Conservation (phyloP, 2,797 vertebrate species). For the Morus bassanus region DNA sequence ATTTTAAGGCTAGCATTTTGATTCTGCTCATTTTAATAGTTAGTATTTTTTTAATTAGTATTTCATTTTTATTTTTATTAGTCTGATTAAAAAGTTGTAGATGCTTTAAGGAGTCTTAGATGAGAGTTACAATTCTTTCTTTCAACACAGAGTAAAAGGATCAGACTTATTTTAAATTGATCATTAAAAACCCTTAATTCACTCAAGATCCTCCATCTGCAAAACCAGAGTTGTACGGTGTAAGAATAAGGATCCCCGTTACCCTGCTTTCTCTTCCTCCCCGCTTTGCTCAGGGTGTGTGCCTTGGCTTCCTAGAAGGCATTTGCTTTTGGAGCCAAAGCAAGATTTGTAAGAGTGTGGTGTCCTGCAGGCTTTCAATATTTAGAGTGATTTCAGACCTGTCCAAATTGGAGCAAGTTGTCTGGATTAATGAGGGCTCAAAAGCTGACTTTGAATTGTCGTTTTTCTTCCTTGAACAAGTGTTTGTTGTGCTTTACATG, state of each 20-base stretch:
- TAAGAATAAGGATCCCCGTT: neutral
- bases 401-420: neutral
- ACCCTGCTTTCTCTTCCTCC: neutral
- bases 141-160: neutral
- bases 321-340: neutral
- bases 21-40: neutral
- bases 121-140: neutral
- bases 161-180: neutral
- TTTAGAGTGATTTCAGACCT: neutral
- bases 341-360: neutral
- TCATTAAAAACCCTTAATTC: neutral
- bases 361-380: neutral
- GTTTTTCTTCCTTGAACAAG: neutral
- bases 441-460: neutral
- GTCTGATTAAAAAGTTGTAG: neutral
- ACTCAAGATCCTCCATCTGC: neutral
- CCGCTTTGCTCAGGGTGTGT: fast-evolving
- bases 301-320: neutral
- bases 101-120: neutral
- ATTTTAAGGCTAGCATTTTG: neutral
- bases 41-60: neutral
- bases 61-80: neutral
- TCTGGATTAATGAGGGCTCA: neutral
- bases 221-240: neutral
- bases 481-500: neutral